These are phyloP conservation scores for Fratercula arctica DNA, from an alignment of 2,797 vertebrate genomes.

Conservation along the genomic window DNA sequence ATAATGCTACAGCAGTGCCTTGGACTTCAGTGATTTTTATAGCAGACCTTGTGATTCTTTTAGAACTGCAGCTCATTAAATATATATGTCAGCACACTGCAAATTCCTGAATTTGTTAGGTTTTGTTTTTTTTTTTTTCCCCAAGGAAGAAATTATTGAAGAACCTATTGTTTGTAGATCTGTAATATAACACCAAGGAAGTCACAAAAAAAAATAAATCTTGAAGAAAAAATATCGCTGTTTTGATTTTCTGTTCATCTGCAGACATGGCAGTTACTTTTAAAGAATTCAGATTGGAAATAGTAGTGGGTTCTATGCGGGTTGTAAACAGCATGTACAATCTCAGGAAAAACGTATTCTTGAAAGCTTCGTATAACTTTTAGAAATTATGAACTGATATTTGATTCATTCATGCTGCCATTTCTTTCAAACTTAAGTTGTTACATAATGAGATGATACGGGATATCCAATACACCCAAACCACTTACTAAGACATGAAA, in stretches of 20 bases:
- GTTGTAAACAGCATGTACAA: neutral
- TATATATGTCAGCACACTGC: slow-evolving; percentile 16
- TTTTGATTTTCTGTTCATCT: slow-evolving; percentile 53
- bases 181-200: neutral
- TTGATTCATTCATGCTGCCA: slow-evolving; percentile 13
- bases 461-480: slow-evolving; percentile 11
- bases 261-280: slow-evolving; percentile 14
- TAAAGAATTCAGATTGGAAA: slow-evolving; percentile 15
- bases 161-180: slow-evolving; percentile 1
- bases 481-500: neutral
- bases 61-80: slow-evolving; percentile 41
- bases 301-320: neutral
- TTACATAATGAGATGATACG: neutral
- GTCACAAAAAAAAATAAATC: neutral
- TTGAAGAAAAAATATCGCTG: slow-evolving; percentile 5
- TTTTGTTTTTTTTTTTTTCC: neutral
- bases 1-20: slow-evolving; percentile 57
- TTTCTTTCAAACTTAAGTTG: slow-evolving; percentile 15
- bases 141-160: slow-evolving; percentile 23
- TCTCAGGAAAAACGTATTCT: slow-evolving; percentile 18
- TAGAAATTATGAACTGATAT: slow-evolving; percentile 10
- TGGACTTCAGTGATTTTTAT: slow-evolving; percentile 47
- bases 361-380: slow-evolving; percentile 6
- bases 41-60: slow-evolving; percentile 31
- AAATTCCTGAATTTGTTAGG: slow-evolving; percentile 17